Evolutionary conservation across 2,797 vertebrate species (phyloP), one percentile per base, ranked within the genome.

Genomic region (Smutsia gigantea): DNA sequence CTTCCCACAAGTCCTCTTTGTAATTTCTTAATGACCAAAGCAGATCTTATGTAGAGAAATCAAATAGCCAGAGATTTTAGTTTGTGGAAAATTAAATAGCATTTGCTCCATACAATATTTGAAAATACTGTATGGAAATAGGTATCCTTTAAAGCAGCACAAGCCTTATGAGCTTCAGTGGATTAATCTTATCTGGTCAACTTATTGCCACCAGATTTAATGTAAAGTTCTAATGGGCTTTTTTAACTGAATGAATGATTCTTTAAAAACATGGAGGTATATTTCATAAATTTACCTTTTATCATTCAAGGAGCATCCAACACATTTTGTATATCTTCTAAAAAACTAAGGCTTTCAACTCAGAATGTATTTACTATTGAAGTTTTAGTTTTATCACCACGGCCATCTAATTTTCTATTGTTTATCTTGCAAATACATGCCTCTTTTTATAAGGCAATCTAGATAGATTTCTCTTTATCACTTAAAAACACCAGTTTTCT

Each of bases 61-160:
- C 23, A 93, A 89, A 89, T 15, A 64, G 4, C 19, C 51, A 86
- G 66, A 83, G 5, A 6, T 57, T 93, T 95, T 53, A 88, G 37
- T 57, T 94, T 86, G n/a, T 90, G 27, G 7, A 74, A 23, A 81
- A 92, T 88, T 88, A 87, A 96, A 59, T n/a, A 93, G 49, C 42
- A 69, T 77, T 89, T 71, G 46, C 2, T 14, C 18, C 3, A 63
- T 64, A 49, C 0, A 75, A 29, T 93, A 75, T 66, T 4, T 79
- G 59, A 83, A 90, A 95, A 84, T 83, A 92, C 27, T 86, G 27
- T 68, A 57, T 61, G 57, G 34, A 89, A 94, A 88, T 55, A 90
- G 12, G 27, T 88, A 77, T 57, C 12, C 31, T 61, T 87, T 64
- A 77, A 64, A 93, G 75, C 2, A 74, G 31, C 18, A 66, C 3